Conservation (phyloP, 2,113 vertebrate species). For the Colius striatus region DNA sequence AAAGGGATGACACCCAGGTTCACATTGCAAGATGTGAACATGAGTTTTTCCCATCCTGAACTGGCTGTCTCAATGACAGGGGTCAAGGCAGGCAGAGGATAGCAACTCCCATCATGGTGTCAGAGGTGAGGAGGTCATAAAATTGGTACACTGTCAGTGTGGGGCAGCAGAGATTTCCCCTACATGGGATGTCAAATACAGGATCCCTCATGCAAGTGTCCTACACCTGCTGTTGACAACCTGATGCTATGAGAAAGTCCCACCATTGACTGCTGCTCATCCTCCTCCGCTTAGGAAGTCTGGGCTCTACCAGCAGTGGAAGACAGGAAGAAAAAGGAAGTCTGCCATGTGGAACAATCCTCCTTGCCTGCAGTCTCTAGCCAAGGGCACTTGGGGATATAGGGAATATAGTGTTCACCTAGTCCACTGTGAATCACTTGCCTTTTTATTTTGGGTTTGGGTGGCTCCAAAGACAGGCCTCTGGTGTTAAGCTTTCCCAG, state of each 20-base stretch:
- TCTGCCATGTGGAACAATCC: background rate
- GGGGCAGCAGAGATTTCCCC: accelerated
- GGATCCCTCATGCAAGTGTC: background rate
- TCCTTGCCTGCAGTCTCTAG: background rate
- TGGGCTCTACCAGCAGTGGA: background rate
- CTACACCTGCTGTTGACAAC: background rate
- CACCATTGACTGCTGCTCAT: background rate
- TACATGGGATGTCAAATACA: accelerated
- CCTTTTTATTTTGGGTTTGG: background rate
- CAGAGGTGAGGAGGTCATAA: background rate
- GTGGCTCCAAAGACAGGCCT: background rate
- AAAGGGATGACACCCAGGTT: background rate
- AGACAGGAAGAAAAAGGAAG: background rate
- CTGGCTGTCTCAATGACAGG: background rate
- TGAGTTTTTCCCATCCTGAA: background rate
- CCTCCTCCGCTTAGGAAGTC: background rate
- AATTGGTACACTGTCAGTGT: background rate
- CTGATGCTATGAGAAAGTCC: background rate
- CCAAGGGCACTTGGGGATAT: background rate
- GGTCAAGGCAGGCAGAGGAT: background rate
- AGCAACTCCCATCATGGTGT: background rate
- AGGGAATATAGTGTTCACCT: background rate
- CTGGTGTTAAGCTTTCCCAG: background rate
- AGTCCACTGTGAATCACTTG: accelerated
- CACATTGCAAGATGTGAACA: background rate